A percentile compares a stretch with the other conserved stretches of the same genome.
Conservation (phyloP, 2,113 vertebrate species). For the Bos taurus region ARS-UCD2.0 NC_037347.1:34129001-34129500, state of each 20-base stretch:
- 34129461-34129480: neutral
- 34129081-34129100: constrained; percentile 34
- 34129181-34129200: neutral
- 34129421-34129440: neutral
- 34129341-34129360: constrained; percentile 19
- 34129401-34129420: neutral
- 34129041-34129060: constrained; percentile 32
- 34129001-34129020: neutral
- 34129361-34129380: neutral
- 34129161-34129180: neutral
- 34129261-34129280: neutral
- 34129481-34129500: neutral
- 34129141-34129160: constrained; percentile 10
- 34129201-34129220: neutral
- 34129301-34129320: constrained; percentile 46
- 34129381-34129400: neutral
- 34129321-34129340: neutral
- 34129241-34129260: neutral
- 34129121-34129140: neutral
- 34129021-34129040: neutral
- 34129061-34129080: neutral
- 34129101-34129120: constrained; percentile 27
- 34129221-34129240: neutral
- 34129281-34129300: neutral
- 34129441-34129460: neutral